Conservation (phyloP, 2,113 vertebrate genomes). For the Oxygymnocypris stewartii region DNA sequence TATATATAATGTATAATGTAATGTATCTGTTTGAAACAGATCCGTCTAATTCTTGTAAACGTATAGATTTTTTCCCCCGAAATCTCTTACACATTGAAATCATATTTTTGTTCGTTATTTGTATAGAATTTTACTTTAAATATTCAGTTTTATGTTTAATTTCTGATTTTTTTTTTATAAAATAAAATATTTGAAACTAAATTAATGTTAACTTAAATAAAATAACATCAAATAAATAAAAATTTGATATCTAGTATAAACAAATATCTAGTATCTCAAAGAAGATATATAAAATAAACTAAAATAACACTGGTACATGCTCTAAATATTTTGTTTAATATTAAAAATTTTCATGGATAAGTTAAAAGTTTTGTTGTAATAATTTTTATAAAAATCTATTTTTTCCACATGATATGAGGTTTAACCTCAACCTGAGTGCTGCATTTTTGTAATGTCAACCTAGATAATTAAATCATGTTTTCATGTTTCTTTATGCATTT, state of each 20-base stretch:
- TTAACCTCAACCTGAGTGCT: background rate
- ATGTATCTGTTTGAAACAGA: too few relatives aligned
- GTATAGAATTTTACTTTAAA: background rate
- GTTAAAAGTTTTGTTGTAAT: background rate
- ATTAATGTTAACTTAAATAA: background rate
- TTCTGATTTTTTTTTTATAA: too few relatives aligned
- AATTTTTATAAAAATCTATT: background rate
- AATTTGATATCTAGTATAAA: too few relatives aligned
- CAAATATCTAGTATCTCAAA: background rate
- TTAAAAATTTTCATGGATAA: background rate
- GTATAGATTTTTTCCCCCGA: background rate
- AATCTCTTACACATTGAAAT: background rate
- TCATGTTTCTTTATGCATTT: background rate
- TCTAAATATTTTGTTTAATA: background rate
- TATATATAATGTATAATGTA: too few relatives aligned
- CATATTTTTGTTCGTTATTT: background rate
- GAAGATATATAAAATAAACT: too few relatives aligned
- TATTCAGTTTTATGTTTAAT: background rate
- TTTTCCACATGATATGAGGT: too few relatives aligned
- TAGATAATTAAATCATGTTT: background rate
- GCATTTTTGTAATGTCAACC: background rate
- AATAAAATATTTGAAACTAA: background rate
- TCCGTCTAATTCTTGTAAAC: background rate
- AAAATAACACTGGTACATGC: too few relatives aligned
- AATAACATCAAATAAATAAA: background rate